Evolutionary conservation across 1,140 invertebrate genomes (phyloP).

Genomic region (Hycleus cichorii): DNA sequence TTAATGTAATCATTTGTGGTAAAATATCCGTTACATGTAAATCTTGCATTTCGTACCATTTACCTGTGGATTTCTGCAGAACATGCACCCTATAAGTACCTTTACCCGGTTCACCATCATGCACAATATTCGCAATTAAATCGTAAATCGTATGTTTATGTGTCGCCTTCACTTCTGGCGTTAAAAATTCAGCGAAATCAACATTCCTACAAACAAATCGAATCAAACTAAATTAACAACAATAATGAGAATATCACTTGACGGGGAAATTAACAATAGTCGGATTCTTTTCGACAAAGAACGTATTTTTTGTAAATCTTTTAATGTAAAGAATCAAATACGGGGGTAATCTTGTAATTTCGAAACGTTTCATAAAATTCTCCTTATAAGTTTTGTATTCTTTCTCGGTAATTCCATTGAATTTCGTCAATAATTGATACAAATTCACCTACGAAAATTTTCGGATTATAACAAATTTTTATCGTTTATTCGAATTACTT

Average conservation of each 20-base stretch:
- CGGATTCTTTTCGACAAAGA: conserved; percentile 98
- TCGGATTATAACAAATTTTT: too few relatives aligned
- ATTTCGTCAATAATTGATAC: conserved; percentile 88
- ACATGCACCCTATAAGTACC: conserved; percentile 95
- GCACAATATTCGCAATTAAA: conserved; percentile 95
- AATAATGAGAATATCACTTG: conserved; percentile 56
- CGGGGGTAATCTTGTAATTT: conserved; percentile 90
- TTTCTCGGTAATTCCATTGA: conserved; percentile 91
- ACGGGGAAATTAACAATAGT: conserved; percentile 99
- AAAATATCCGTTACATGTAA: conserved; percentile 96
- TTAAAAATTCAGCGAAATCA: conserved; percentile 94
- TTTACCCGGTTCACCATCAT: conserved; percentile 91
- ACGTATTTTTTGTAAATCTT: conserved; percentile 98
- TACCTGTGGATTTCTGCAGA: conserved; percentile 82
- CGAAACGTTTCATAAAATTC: conserved; percentile 94
- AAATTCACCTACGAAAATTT: conserved; percentile 72
- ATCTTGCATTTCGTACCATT: conserved; percentile 97
- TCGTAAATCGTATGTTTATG: conserved; percentile 86
- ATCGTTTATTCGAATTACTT: conserved; percentile 48
- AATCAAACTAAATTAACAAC: conserved; percentile 15
- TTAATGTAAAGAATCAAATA: conserved; percentile 97
- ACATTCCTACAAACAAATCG: conserved; percentile 55
- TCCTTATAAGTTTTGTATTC: conserved; percentile 99
- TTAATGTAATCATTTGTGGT: conserved; percentile 98
- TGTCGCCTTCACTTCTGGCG: conserved; percentile 70